Percentiles rank a stretch among this genome's conserved stretches.
These are phyloP conservation scores for Neuroscelio doddi DNA, from an alignment of 2,888 invertebrate species.

Conservation along the genomic window DNA sequence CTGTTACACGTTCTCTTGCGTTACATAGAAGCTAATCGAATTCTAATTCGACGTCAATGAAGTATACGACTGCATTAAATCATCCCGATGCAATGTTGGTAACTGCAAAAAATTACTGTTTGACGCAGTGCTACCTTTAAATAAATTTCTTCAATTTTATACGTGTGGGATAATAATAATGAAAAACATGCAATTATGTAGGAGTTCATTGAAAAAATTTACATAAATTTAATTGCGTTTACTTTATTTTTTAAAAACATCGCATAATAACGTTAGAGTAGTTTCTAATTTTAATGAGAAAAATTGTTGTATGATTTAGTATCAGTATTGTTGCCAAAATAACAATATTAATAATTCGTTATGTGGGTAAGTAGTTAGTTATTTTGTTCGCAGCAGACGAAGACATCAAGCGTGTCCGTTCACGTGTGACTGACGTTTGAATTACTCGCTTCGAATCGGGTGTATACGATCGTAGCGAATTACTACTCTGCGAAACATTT, in stretches of 20 bases:
- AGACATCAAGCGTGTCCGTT: conserved; percentile 53
- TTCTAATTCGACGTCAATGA: conserved; percentile 46
- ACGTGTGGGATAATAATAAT: background rate
- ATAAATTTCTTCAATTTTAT: background rate
- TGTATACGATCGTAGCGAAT: conserved; percentile 59
- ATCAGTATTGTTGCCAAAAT: too few relatives aligned
- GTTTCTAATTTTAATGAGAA: too few relatives aligned
- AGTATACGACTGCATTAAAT: conserved; percentile 39
- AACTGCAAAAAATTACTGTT: background rate
- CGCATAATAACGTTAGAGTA: too few relatives aligned
- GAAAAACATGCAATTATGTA: background rate
- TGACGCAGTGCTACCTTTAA: background rate
- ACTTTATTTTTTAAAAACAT: too few relatives aligned
- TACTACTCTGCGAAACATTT: conserved; percentile 33
- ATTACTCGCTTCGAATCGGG: conserved; percentile 54
- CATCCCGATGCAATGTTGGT: background rate
- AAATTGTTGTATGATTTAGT: too few relatives aligned
- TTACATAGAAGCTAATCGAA: conserved; percentile 46
- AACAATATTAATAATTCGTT: too few relatives aligned
- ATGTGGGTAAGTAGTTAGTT: background rate
- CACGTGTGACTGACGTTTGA: conserved; percentile 65
- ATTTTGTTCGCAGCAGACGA: conserved; percentile 13
- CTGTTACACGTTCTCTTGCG: conserved; percentile 14
- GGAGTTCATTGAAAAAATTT: background rate
- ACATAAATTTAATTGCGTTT: background rate